Conservation (phyloP, 1,140 invertebrate species). For the Ectropis grisescens region DNA sequence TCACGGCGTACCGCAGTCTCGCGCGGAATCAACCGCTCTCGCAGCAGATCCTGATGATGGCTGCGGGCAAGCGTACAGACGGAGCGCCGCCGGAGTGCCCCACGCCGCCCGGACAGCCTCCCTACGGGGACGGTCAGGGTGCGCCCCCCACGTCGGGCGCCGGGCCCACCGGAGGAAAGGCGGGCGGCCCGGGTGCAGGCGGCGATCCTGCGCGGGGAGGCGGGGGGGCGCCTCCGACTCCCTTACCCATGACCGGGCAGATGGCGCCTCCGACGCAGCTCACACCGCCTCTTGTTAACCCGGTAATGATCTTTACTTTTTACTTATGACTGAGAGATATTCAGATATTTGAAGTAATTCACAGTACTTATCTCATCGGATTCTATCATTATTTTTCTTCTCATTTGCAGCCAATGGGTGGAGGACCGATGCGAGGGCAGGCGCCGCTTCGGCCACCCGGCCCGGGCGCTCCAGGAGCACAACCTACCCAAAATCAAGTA, state of each 20-base stretch:
- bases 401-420: conserved; percentile 2
- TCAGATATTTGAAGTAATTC: too few relatives aligned
- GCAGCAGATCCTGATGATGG: conserved; percentile 72
- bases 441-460: conserved; percentile 42
- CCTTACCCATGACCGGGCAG: conserved; percentile 72
- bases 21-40: conserved; percentile 94
- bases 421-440: conserved; percentile 29
- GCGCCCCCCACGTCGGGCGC: conserved; percentile 7
- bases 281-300: conserved; percentile 63
- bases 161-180: conserved; percentile 45
- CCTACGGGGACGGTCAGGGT: conserved; percentile 38
- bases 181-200: conserved; percentile 25
- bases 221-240: conserved; percentile 72
- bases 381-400: too few relatives aligned
- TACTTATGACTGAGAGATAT: too few relatives aligned
- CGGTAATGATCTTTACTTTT: too few relatives aligned
- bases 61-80: conserved; percentile 37
- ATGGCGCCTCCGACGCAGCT: conserved; percentile 71
- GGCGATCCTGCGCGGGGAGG: conserved; percentile 52
- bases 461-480: conserved; percentile 40
- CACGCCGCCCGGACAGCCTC: conserved; percentile 65
- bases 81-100: conserved; percentile 69
- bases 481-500: conserved; percentile 46
- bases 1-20: conserved; percentile 93
- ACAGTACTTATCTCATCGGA: too few relatives aligned